Evolutionary conservation across 2,113 vertebrate species (phyloP).

Genomic region (Phrynosoma blainvillii): DNA sequence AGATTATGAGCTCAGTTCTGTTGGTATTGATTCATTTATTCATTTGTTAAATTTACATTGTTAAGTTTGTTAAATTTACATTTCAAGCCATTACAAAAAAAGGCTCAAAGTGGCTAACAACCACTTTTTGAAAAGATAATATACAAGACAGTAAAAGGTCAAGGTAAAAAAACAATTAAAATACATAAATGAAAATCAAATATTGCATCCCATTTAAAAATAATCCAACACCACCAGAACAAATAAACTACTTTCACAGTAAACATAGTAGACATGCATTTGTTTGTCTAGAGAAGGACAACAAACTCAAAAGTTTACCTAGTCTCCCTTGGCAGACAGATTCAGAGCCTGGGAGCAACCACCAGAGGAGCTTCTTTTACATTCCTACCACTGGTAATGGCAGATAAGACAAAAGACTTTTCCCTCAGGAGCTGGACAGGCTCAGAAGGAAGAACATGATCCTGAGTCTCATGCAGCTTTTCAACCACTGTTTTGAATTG

Average conservation of each 20-base stretch:
- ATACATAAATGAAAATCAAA: not conserved
- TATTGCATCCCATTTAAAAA: too few species aligned
- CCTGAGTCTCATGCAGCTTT: not conserved
- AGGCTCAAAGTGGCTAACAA: not conserved
- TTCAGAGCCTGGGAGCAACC: not conserved
- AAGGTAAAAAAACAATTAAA: not conserved
- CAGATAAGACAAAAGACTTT: too few species aligned
- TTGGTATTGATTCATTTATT: not conserved
- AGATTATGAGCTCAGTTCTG: not conserved
- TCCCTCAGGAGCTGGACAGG: not conserved
- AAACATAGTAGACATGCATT: not conserved
- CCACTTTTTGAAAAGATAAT: not conserved
- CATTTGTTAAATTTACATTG: not conserved
- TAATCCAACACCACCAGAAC: not conserved
- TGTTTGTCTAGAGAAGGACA: not conserved
- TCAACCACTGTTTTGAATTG: not conserved
- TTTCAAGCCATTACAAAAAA: not conserved
- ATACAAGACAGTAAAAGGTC: not conserved
- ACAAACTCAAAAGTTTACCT: not conserved
- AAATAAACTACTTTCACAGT: not conserved
- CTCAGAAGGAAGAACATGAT: not conserved
- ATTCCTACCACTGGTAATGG: not conserved
- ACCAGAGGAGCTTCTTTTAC: not conserved
- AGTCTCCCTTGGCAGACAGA: too few species aligned
- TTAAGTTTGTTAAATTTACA: conserved; percentile 2